Evolutionary conservation across 2,797 vertebrate species (phyloP), one percentile per base, ranked within the genome.

Genomic region (Dromococcyx pavoninus): DNA sequence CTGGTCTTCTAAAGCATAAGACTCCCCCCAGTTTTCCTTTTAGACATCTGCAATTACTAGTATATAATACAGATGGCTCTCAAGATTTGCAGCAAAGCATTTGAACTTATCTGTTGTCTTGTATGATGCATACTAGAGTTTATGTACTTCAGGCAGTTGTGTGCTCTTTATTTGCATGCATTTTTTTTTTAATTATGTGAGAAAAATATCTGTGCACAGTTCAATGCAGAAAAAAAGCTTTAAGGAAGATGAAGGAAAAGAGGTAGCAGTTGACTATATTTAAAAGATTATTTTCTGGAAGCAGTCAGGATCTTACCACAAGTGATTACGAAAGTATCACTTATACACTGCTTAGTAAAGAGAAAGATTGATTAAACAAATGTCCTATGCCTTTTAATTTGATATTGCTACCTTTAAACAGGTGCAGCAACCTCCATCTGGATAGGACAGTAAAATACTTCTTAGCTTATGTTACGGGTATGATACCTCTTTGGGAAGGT

Each of bases 371-470:
- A 62, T 41, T 73, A 83, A 86, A 64, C 60, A 70, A n/a, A 41
- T 79, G 91, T 28, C 17, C 28, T 69, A 62, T 46, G 51, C 50
- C 66, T 73, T 88, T 75, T n/a, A 72, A 61, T 84, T 90, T 88
- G 62, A 66, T 60, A 79, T 57, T 95, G 83, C 71, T 93, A 53
- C 93, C 88, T 89, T 97, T 97, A 98, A 98, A 97, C 98, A 98
- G 95, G 89, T 95, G 85, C 93, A 95, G 77, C 39, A 93, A 53
- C 46, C 21, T 37, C 44, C 78, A 97, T 84, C 97, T 51, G n/a
- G 97, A 95, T 97, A 94, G 74, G 60, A 69, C 61, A 83, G 65
- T 58, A 92, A 90, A 91, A 44, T 33, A 89, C 64, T 75, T 92
- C 90, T 76, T 94, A 86, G 91, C 71, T 94, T 83, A 88, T 74